These are phyloP conservation scores for Melieria omissa DNA, from an alignment of 2,888 invertebrate genomes.

Conservation along the genomic window DNA sequence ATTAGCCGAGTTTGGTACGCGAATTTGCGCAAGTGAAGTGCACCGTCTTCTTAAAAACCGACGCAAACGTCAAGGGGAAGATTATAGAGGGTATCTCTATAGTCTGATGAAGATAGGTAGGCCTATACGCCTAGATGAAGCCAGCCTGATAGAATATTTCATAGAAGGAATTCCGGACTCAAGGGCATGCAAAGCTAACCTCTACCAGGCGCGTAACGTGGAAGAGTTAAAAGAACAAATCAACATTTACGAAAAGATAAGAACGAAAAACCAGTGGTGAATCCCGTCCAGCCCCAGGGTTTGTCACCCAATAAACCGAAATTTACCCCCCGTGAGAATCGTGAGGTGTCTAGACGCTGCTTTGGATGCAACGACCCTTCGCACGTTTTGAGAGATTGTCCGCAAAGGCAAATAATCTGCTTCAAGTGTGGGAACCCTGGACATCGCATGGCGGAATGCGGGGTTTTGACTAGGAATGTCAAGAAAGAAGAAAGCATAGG, in stretches of 20 bases:
- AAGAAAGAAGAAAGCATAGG: not conserved
- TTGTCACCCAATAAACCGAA: not conserved
- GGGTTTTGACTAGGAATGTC: too few species aligned
- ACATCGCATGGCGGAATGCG: not conserved
- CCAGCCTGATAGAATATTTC: not conserved
- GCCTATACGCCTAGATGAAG: not conserved
- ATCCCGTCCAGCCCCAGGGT: not conserved
- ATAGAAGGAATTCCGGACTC: too few species aligned
- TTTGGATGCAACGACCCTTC: not conserved
- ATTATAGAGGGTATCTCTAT: not conserved
- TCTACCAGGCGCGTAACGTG: not conserved
- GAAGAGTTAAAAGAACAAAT: constrained; percentile 27
- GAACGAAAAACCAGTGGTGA: not conserved
- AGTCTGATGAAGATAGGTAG: not conserved
- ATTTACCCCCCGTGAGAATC: not conserved
- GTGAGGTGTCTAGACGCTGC: not conserved
- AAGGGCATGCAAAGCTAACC: too few species aligned
- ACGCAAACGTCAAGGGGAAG: too few species aligned
- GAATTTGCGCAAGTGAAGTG: too few species aligned
- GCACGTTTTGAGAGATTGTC: not conserved
- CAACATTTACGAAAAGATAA: constrained; percentile 23
- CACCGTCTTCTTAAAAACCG: too few species aligned
- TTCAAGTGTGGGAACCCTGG: not conserved
- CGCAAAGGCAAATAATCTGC: not conserved
- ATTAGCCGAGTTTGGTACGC: too few species aligned